Percentiles rank a stretch among this genome's conserved stretches.
Conservation (phyloP, 2,113 vertebrate genomes). For the Mugil cephalus region DNA sequence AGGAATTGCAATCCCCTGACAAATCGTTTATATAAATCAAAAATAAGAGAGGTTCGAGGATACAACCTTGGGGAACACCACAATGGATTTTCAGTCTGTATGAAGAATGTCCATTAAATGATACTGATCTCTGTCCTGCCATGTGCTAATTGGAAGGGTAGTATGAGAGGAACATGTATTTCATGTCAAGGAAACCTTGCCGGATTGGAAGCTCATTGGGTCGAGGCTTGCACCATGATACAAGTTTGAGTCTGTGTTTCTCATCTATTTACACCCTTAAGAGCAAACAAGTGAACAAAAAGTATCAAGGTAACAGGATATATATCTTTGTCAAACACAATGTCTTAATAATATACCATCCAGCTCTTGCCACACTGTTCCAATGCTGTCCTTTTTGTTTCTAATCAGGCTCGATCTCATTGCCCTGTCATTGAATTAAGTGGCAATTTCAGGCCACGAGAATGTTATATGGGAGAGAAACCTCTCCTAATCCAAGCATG, state of each 20-base stretch:
- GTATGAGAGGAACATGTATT: too few species aligned
- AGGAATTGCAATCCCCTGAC: too few species aligned
- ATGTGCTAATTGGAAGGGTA: too few species aligned
- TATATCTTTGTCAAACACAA: constrained; percentile 2
- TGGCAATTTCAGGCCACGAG: constrained; percentile 66
- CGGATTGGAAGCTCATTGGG: constrained; percentile 32
- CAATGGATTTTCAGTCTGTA: too few species aligned
- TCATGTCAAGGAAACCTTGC: constrained; percentile 26
- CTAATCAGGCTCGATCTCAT: constrained; percentile 55
- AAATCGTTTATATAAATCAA: too few species aligned
- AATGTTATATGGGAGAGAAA: constrained; percentile 48
- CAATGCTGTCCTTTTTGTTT: constrained; percentile 14
- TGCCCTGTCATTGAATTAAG: constrained; percentile 70
- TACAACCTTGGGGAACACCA: too few species aligned
- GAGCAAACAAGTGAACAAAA: constrained; percentile 6
- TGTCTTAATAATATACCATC: constrained; percentile 9
- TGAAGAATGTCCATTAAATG: too few species aligned
- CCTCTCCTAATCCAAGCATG: constrained; percentile 62
- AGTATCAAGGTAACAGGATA: background rate
- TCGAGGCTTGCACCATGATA: constrained; percentile 17
- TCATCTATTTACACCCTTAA: background rate
- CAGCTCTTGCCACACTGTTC: constrained; percentile 11
- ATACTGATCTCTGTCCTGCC: too few species aligned
- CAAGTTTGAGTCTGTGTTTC: constrained; percentile 28
- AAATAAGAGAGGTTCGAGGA: too few species aligned